These are phyloP conservation scores for Kryptopterus vitreolus DNA, from an alignment of 2,797 vertebrate species.

Conservation along the genomic window DNA sequence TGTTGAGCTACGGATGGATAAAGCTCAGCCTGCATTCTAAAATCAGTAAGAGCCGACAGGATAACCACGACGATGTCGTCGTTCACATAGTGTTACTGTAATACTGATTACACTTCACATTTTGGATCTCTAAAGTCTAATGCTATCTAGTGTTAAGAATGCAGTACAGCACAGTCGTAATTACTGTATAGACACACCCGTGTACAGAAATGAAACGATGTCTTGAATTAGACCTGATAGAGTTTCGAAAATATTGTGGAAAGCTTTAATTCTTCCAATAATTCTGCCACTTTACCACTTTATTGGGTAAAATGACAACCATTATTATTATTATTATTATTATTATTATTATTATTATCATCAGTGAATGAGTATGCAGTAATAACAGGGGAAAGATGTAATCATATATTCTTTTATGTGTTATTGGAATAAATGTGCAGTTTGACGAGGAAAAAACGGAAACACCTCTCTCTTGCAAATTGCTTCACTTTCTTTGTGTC, in stretches of 20 bases:
- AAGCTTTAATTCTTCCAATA: not conserved
- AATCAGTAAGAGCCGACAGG: not conserved
- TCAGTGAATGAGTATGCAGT: too few species aligned
- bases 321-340: too few species aligned
- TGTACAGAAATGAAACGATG: not conserved
- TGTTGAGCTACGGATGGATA: not conserved
- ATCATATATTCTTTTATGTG: too few species aligned
- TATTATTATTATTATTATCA: too few species aligned
- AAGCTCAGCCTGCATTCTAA: not conserved
- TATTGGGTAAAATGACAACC: not conserved
- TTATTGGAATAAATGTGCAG: not conserved
- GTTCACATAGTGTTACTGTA: not conserved
- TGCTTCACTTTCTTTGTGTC: not conserved
- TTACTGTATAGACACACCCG: not conserved
- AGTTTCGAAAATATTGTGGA: not conserved
- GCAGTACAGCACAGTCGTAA: too few species aligned
- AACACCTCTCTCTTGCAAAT: not conserved
- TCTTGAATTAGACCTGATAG: not conserved
- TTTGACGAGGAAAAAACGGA: not conserved
- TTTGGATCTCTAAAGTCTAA: too few species aligned
- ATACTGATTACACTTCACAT: not conserved
- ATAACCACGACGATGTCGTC: not conserved
- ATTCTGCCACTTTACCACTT: not conserved
- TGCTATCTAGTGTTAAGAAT: slow-evolving; percentile 21
- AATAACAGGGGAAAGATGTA: too few species aligned